These are phyloP conservation scores for Mimachlamys varia DNA, from an alignment of 2,888 invertebrate species.

Conservation along the genomic window DNA sequence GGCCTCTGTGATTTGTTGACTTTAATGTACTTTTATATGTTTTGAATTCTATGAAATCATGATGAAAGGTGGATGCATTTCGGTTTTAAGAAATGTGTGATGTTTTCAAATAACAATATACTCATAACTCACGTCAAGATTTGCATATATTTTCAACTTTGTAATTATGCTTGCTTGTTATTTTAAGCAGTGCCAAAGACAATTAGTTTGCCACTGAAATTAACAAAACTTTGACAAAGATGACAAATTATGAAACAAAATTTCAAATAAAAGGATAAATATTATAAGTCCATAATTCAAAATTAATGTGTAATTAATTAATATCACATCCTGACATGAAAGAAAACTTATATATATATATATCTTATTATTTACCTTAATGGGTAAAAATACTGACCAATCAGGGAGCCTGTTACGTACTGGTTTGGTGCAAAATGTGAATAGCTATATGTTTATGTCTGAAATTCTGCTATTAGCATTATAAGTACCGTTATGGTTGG, in stretches of 20 bases:
- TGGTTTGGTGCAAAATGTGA: background rate
- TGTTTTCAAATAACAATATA: background rate
- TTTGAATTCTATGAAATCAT: background rate
- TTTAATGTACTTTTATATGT: background rate
- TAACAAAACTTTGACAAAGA: background rate
- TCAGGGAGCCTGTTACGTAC: background rate
- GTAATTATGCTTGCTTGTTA: background rate
- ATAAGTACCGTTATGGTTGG: background rate
- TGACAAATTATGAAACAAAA: background rate
- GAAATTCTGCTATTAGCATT: background rate
- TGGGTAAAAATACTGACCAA: too few relatives aligned
- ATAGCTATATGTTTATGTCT: background rate
- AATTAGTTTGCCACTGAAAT: background rate
- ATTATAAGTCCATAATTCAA: background rate
- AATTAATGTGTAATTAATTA: background rate
- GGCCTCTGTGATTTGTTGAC: background rate
- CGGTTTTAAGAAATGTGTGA: background rate
- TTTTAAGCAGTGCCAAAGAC: conserved; percentile 10
- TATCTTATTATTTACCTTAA: too few relatives aligned
- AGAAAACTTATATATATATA: too few relatives aligned
- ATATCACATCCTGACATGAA: background rate
- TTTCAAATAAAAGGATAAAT: background rate
- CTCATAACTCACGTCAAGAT: conserved; percentile 1
- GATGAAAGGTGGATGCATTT: background rate
- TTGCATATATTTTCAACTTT: background rate